phyloP scores from a whole-genome alignment of 2,797 vertebrate species.

The Mustela erminea region DNA sequence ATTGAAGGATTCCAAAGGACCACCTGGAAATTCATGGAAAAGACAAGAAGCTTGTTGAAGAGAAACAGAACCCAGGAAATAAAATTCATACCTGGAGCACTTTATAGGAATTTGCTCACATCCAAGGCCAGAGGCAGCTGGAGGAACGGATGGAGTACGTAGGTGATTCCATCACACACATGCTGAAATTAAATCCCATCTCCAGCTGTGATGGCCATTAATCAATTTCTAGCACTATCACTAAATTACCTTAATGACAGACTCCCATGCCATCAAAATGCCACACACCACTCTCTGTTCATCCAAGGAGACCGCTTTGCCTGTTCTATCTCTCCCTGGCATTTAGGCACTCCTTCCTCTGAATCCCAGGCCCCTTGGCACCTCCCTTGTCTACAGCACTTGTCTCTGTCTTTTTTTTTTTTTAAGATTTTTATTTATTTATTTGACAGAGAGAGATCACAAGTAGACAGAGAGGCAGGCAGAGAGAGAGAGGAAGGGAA shows the following conservation, averaged over 20 bases:
- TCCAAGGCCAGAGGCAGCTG: not conserved
- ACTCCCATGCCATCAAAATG: not conserved
- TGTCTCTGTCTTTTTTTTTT: not conserved
- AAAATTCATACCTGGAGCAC: not conserved
- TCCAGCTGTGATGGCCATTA: not conserved
- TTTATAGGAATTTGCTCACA: not conserved
- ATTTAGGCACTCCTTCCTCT: not conserved
- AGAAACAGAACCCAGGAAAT: not conserved
- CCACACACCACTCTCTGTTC: not conserved
- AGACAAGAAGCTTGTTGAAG: not conserved
- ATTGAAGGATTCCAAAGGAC: not conserved
- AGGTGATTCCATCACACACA: not conserved
- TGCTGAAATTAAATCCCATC: not conserved
- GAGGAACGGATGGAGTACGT: not conserved
- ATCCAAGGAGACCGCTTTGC: not conserved
- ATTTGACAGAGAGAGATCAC: no score
- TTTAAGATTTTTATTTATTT: no score
- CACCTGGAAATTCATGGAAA: not conserved
- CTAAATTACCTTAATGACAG: not conserved
- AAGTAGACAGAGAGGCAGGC: no score
- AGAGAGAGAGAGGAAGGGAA: no score
- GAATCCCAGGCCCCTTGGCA: not conserved
- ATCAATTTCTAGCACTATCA: not conserved
- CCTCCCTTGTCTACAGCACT: accelerated
- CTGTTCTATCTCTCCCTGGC: not conserved